Evolutionary conservation across 2,888 invertebrate genomes (phyloP), one percentile per base, ranked within the genome.

Genomic region (Capitulum mitella): DNA sequence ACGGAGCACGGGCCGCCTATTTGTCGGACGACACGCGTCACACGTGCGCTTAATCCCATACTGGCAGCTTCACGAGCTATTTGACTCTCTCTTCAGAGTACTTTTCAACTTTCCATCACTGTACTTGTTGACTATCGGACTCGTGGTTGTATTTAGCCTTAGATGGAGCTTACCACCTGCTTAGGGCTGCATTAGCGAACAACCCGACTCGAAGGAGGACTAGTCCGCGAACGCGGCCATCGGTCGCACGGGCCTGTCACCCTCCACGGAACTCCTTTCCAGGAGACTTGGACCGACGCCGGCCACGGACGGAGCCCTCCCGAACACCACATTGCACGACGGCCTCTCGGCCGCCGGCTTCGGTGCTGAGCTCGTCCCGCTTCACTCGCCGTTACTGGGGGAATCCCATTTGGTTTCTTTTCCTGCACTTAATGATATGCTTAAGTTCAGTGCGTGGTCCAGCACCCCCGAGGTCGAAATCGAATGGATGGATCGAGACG

Each of bases 81-180:
- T 89, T 87, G 88, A 87, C 87, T 87, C 87, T 87, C 87, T 90
- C 88, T 90, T 89, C 89, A 89, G 89, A 90, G 89, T 90, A 87
- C 89, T 90, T 89, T 89, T 88, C 89, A 90, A 86, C 90, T 90
- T 90, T 90, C 89, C 89, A 89, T 90, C 89, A 89, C 89, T 89
- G 89, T 89, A 89, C 89, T 89, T 89, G 79, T 80, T 87, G 87
- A 88, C 89, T 90, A 90, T 90, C 89, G 89, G 89, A 88, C 89
- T 89, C 89, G 87, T 87, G 87, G 86, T 86, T 83, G 87, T 89
- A 90, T 90, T 90, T 89, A 87, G 87, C 85, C 85, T 88, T 88
- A 84, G 86, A 84, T 85, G 86, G 85, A 86, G 87, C 88, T 89
- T 89, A 90, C 89, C 89, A 88, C 89, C 89, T 86, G 84, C 87